A percentile compares a stretch with the other conserved stretches of the same genome.
phyloP scores from a whole-genome alignment of 2,888 invertebrate species.

The Trilocha varians region DNA sequence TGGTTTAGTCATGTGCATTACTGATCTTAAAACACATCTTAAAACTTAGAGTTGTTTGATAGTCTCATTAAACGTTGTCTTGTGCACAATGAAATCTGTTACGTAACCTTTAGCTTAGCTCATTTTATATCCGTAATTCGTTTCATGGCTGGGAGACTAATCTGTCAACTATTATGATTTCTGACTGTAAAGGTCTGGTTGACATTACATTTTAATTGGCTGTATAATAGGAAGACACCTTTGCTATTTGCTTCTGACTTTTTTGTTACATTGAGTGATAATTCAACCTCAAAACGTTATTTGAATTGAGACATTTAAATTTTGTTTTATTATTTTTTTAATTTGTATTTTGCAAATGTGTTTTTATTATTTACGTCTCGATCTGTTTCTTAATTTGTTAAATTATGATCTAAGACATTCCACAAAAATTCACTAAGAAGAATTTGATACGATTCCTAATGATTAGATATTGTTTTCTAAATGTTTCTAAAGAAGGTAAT shows the following conservation, averaged over 20 bases:
- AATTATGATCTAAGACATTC: no score
- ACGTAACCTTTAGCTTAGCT: not conserved
- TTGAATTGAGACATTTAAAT: not conserved
- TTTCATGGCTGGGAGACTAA: conserved; percentile 13
- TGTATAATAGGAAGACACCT: conserved; percentile 8
- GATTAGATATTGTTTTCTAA: no score
- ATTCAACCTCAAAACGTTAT: not conserved
- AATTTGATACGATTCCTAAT: no score
- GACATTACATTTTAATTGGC: conserved; percentile 12
- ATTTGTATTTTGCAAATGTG: no score
- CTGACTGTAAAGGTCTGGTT: conserved; percentile 12
- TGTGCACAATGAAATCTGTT: not conserved
- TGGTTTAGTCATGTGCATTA: conserved; percentile 1
- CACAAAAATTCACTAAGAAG: no score
- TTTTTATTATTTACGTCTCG: no score
- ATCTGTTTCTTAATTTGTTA: no score
- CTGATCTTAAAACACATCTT: not conserved
- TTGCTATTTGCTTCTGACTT: conserved; percentile 3
- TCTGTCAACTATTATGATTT: conserved; percentile 15
- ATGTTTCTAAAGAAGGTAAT: no score
- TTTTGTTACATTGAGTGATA: not conserved
- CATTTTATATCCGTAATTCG: conserved; percentile 13
- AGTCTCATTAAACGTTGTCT: not conserved
- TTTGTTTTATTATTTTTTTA: no score
- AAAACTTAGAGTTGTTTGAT: not conserved